phyloP scores from a whole-genome alignment of 2,113 vertebrate species.

The Numida meleagris region DNA sequence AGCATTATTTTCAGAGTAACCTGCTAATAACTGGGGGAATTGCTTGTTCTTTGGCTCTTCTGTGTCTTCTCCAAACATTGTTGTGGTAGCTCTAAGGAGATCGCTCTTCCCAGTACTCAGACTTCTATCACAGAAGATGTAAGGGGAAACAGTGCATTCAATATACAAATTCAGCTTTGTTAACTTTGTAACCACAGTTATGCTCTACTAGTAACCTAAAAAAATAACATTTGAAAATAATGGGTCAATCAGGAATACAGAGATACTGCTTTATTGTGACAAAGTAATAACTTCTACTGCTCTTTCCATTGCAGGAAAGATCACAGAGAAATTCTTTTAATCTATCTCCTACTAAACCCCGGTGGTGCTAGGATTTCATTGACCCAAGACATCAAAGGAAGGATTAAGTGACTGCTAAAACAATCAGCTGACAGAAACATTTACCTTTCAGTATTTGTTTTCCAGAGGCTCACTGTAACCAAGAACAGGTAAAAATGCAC shows the following conservation, averaged over 20 bases:
- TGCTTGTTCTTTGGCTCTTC: not conserved
- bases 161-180: not conserved
- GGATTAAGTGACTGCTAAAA: constrained; percentile 63
- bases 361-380: constrained; percentile 63
- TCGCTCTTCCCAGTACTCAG: not conserved
- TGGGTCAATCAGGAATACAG: not conserved
- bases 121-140: too few relatives aligned
- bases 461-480: constrained; percentile 7
- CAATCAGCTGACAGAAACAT: constrained; percentile 41
- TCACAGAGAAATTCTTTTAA: constrained; percentile 70
- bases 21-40: not conserved
- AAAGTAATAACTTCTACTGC: constrained; percentile 62
- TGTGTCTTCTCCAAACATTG: not conserved
- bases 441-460: constrained; percentile 23
- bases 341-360: constrained; percentile 47
- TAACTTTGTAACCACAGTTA: not conserved
- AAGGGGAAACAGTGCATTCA: not conserved
- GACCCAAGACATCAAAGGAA: constrained; percentile 75
- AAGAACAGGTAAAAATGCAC: not conserved
- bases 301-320: constrained; percentile 79
- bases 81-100: not conserved
- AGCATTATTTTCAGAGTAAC: not conserved
- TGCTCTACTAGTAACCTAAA: not conserved
- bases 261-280: not conserved
- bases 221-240: not conserved